Base-by-base conservation (phyloP, 2,113 vertebrate species). In the Prionailurus viverrinus region DNA sequence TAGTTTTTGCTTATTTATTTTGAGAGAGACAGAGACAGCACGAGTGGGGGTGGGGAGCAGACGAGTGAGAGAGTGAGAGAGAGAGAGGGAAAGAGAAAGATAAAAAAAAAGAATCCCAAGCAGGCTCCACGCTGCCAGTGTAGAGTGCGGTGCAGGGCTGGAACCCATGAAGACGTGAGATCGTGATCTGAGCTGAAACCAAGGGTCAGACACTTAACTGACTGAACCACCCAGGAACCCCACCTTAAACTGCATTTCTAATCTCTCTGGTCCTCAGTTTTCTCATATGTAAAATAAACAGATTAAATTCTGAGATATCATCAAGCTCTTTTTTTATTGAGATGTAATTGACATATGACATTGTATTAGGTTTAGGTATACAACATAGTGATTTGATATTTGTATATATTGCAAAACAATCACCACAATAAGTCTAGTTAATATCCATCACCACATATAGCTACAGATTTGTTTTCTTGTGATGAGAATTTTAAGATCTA, bases 251-350 rank as follows among this genome's bases (percentile, higher is more conserved):
- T 36, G 12, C 12, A 45, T 66, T 73, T 68, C 19, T 48, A 51
- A 71, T 66, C 36, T 82, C 53, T 82, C 61, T 95, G 27, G 15
- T 68, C 31, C 16, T 86, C 29, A 19, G 19, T 87, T 89, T 94
- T 81, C 29, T 95, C 15, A 33, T 45, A 15, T 85, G 19, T 92
- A 79, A 93, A 95, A 48, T n/a, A 84, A 78, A 68, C 19, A 80
- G 21, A 16, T 68, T 76, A 68, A 48, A 82, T 66, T 94, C 78
- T 88, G 61, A 68, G 55, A 48, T 25, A 21, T 92, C 73, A 92
- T 65, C 7, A 36, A 16, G 53, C n/a, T 58, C 53, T 55, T 81
- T 58, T 79, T 79, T 53, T 12, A 53, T 53, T 13, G 31, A 12
- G 31, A n/a, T 79, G 21, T 53, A 79, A 21, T 79, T n/a, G 76